A percentile compares a stretch with the other conserved stretches of the same genome.
Evolutionary conservation across 64 coral and sea anemone species (phyloP).

Genomic region (Hydrozoanthus tunicans): DNA sequence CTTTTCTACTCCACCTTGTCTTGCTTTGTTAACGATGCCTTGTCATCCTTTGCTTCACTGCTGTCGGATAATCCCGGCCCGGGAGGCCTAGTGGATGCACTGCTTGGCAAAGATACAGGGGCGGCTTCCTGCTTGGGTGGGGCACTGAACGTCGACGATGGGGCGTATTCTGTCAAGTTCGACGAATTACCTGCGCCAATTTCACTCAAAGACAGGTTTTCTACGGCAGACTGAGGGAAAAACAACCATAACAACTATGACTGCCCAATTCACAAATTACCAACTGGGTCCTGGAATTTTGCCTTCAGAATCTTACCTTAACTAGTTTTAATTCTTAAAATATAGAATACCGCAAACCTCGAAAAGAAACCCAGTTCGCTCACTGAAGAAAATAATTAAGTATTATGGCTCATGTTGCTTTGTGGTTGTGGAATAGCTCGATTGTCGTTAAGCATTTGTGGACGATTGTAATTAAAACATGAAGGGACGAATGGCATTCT

Average conservation of each 20-base stretch:
- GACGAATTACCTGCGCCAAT: constrained; percentile 30
- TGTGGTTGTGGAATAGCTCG: too few relatives aligned
- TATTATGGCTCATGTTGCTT: too few relatives aligned
- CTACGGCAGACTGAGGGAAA: constrained; percentile 63
- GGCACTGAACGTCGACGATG: constrained; percentile 21
- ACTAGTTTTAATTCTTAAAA: too few relatives aligned
- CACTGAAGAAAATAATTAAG: too few relatives aligned
- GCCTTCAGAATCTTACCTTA: too few relatives aligned
- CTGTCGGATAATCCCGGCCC: neutral
- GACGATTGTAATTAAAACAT: too few relatives aligned
- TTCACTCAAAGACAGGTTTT: constrained; percentile 62
- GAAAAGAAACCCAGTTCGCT: too few relatives aligned
- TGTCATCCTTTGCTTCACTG: constrained; percentile 17
- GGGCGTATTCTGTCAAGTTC: constrained; percentile 42
- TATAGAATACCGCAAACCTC: too few relatives aligned
- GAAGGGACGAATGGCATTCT: too few relatives aligned
- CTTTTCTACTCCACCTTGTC: constrained; percentile 29
- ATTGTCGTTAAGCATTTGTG: too few relatives aligned
- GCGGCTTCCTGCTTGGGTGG: constrained; percentile 17
- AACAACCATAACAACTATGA: neutral
- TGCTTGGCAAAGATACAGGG: neutral
- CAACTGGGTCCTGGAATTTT: too few relatives aligned
- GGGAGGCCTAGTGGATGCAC: neutral
- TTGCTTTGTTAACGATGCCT: constrained; percentile 11
- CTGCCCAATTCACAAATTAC: too few relatives aligned